Evolutionary conservation across 1,140 invertebrate species (phyloP), one percentile per base, ranked within the genome.

Genomic region (Scaptomyza pallida): DNA sequence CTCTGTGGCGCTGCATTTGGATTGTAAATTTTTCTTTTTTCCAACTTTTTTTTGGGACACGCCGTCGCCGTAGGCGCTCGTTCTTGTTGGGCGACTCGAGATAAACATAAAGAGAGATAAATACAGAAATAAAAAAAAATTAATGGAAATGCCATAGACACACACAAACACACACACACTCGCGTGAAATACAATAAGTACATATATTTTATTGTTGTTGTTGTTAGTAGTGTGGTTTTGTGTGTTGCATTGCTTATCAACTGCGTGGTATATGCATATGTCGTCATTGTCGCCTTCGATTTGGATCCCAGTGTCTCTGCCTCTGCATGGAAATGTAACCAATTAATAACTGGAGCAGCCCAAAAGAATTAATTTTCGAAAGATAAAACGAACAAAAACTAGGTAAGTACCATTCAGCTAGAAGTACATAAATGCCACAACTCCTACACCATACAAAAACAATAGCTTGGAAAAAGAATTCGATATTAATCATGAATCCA

Each of bases 101-200:
- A 85, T 85, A 85, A 85, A 85, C 81, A 82, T 68, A 85, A 71
- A 86, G 70, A 81, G 69, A 88, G 81, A 85, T 85, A 85, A 85
- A 85, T 85, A 85, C 81, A 80, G 82, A 85, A 85, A 85, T 85
- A 79, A n/a, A n/a, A n/a, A 79, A 79, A 79, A 70, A 70, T 85
- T 81, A 85, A 85, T 85, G 81, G 81, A 81, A 85, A 86, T 74
- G 81, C 61, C 26, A 9, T 30, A 30, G 26, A 9, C 6, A 75
- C 70, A 85, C 64, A 77, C 68, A 76, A 21, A 72, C 33, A n/a
- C 33, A 1, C 3, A 23, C 21, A 26, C 41, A 56, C 41, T n/a
- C n/a, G n/a, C n/a, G n/a, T n/a, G n/a, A n/a, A n/a, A n/a, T n/a
- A n/a, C n/a, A n/a, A 54, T 33, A 54, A 33, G 51, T 56, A 45